phyloP scores from a whole-genome alignment of 1,140 invertebrate species.

The Ditylenchus dipsaci region DNA sequence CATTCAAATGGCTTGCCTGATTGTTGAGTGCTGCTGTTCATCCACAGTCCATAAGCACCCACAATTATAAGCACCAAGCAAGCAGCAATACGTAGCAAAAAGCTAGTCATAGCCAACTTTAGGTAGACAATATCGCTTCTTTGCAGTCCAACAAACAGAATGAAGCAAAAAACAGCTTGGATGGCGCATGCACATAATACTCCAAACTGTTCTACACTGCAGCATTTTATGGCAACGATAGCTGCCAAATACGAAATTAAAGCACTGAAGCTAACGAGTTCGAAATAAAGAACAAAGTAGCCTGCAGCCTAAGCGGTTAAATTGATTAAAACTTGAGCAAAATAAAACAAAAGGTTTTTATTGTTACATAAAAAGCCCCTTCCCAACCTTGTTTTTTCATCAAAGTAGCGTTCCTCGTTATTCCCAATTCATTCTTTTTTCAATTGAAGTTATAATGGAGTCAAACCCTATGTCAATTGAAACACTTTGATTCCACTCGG shows the following conservation, averaged over 20 bases:
- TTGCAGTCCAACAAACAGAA: neutral
- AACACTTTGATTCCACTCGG: too few species aligned
- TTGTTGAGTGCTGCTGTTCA: neutral
- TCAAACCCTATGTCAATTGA: too few species aligned
- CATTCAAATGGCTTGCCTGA: neutral
- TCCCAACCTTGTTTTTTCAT: too few species aligned
- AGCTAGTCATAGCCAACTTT: too few species aligned
- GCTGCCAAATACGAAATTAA: neutral
- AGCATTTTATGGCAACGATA: conserved; percentile 3
- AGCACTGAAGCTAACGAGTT: neutral
- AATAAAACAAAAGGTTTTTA: too few species aligned
- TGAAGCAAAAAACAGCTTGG: neutral
- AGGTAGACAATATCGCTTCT: neutral
- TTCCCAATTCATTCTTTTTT: too few species aligned
- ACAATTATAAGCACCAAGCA: too few species aligned
- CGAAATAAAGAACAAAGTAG: neutral
- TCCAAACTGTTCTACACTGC: neutral
- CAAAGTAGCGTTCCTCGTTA: too few species aligned
- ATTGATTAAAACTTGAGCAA: neutral
- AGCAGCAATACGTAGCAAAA: too few species aligned
- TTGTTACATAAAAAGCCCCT: too few species aligned
- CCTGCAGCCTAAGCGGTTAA: neutral
- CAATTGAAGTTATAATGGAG: too few species aligned
- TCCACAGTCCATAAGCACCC: neutral
- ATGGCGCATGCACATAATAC: neutral